phyloP scores from a whole-genome alignment of 2,797 vertebrate species.

The Nannoperca australis region DNA sequence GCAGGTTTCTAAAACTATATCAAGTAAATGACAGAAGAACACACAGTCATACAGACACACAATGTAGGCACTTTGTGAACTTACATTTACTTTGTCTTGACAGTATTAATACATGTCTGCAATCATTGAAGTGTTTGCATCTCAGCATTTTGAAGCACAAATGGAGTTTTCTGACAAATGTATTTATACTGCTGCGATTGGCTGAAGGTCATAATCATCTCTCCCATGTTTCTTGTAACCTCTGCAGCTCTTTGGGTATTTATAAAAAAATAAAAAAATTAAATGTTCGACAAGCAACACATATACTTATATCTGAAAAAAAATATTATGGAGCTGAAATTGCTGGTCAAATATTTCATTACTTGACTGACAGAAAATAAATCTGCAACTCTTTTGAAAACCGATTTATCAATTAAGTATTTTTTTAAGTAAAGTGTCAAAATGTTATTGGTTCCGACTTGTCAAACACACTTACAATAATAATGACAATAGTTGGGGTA shows the following conservation, averaged over 20 bases:
- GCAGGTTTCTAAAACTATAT: neutral
- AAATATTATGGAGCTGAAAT: neutral
- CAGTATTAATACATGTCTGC: neutral
- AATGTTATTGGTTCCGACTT: neutral
- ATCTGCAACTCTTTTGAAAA: neutral
- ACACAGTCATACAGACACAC: no score
- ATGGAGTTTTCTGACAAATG: neutral
- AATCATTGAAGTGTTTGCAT: neutral
- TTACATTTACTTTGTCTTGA: neutral
- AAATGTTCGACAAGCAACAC: neutral
- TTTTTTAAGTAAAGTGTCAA: neutral
- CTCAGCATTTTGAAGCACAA: no score
- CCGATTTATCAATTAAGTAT: neutral
- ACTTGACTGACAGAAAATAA: no score
- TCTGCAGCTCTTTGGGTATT: neutral
- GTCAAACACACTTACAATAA: no score
- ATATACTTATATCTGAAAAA: neutral
- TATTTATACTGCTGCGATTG: neutral
- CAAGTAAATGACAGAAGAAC: neutral
- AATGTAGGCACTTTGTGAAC: neutral
- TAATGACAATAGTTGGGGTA: no score
- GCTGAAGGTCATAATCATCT: neutral
- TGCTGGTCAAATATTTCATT: neutral
- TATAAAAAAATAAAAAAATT: neutral
- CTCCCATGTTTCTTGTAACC: no score